Conservation (phyloP, 2,113 vertebrate species). For the Aramus guarauna region DNA sequence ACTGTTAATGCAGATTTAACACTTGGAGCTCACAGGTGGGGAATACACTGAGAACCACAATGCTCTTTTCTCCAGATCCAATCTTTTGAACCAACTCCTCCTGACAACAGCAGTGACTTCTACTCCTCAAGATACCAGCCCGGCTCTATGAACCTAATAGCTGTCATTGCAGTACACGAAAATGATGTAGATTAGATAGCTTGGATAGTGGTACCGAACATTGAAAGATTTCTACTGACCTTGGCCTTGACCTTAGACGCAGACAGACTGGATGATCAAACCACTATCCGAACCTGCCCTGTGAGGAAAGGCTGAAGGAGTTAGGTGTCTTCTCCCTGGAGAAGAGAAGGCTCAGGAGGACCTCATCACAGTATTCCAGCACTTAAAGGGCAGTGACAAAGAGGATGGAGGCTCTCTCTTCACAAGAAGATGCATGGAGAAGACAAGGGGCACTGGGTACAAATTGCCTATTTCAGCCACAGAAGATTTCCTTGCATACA, state of each 20-base stretch:
- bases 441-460: neutral
- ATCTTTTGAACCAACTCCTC: neutral
- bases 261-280: neutral
- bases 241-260: neutral
- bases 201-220: neutral
- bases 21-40: neutral
- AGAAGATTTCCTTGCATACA: neutral
- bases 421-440: neutral
- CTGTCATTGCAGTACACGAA: neutral
- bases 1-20: neutral
- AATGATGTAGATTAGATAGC: neutral
- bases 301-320: neutral
- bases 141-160: neutral
- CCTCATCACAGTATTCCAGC: neutral
- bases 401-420: neutral
- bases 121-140: neutral
- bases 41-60: neutral
- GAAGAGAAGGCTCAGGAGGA: neutral
- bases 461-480: neutral
- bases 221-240: neutral
- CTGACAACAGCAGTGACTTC: neutral
- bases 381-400: neutral
- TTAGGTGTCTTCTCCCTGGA: neutral
- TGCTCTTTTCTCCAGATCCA: neutral
- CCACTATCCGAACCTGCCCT: neutral